Conservation (phyloP, 2,797 vertebrate species). For the Sebastiscus albofasciatus region DNA sequence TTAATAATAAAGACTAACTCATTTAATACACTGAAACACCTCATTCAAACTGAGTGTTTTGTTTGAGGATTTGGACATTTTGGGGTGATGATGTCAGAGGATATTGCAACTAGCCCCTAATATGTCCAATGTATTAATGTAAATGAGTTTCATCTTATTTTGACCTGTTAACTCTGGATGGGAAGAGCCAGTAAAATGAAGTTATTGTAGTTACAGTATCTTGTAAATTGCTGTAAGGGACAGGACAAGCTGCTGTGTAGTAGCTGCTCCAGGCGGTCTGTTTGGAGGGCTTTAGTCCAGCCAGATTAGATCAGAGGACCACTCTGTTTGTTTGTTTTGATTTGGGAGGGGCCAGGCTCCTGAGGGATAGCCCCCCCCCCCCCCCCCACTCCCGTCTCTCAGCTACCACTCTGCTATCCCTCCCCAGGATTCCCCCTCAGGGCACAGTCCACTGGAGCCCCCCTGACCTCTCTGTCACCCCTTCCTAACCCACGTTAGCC, state of each 20-base stretch:
- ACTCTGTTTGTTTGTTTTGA: conserved; percentile 84
- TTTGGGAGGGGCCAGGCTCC: conserved; percentile 73
- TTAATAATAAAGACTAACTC: no score
- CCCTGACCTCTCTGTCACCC: conserved; percentile 80
- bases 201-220: not conserved
- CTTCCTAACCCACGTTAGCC: conserved; percentile 58
- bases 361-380: conserved; percentile 55
- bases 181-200: not conserved
- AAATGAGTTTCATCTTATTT: not conserved
- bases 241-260: conserved; percentile 15
- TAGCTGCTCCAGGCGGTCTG: conserved; percentile 58
- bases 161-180: not conserved
- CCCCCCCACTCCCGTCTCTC: not conserved
- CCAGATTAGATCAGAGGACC: conserved; percentile 79
- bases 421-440: conserved; percentile 72
- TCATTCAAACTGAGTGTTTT: no score
- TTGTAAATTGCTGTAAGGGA: not conserved
- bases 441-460: conserved; percentile 77
- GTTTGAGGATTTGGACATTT: no score
- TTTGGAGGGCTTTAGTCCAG: conserved; percentile 62
- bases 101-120: not conserved
- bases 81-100: not conserved
- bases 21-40: no score
- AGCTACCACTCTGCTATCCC: conserved; percentile 59
- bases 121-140: not conserved